phyloP scores from a whole-genome alignment of 2,113 vertebrate genomes.

The Stegostoma tigrinum region DNA sequence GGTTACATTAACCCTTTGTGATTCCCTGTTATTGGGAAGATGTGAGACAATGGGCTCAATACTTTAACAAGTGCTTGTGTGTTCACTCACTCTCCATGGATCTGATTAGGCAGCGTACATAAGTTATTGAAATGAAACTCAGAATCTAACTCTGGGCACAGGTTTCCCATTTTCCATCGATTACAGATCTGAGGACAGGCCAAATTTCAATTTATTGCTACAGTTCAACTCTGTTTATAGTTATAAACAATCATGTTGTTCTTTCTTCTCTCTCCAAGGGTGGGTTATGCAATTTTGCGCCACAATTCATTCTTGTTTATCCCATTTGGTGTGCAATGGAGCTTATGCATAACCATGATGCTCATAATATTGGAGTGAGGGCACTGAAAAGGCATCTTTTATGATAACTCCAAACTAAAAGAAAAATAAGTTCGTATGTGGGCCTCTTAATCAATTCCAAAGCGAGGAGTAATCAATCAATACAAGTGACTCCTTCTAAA shows the following conservation, averaged over 20 bases:
- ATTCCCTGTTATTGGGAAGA: neutral
- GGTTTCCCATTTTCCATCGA: neutral
- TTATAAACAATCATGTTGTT: neutral
- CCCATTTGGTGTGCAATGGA: neutral
- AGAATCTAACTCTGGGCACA: neutral
- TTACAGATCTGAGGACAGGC: neutral
- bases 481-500: neutral
- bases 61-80: neutral
- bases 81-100: neutral
- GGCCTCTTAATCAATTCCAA: neutral
- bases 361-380: neutral
- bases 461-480: constrained; percentile 6
- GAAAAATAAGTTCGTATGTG: neutral
- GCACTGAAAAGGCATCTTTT: neutral
- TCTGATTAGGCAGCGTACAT: neutral
- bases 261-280: neutral
- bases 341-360: neutral
- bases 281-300: neutral
- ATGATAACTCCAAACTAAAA: neutral
- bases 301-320: neutral
- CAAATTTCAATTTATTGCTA: neutral
- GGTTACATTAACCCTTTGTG: neutral
- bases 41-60: neutral
- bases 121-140: neutral
- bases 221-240: neutral